Conservation (phyloP, 1,140 invertebrate species). For the Elysia chlorotica region DNA sequence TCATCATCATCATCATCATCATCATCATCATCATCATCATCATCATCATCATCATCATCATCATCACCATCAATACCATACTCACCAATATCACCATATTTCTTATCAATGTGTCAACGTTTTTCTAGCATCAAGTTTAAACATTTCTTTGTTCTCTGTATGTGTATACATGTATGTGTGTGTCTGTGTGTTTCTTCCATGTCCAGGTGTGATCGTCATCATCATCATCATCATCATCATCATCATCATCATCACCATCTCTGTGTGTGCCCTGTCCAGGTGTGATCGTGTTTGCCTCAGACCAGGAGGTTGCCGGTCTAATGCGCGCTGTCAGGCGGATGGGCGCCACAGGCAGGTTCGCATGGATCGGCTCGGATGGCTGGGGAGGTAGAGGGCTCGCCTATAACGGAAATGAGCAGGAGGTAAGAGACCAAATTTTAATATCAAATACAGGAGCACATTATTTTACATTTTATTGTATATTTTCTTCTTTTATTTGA, state of each 20-base stretch:
- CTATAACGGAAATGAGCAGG: slow-evolving; percentile 83
- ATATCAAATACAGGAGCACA: background rate
- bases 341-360: slow-evolving; percentile 88
- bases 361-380: slow-evolving; percentile 94
- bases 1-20: background rate
- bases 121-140: background rate
- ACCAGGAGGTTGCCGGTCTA: slow-evolving; percentile 92
- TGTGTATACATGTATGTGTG: slow-evolving; percentile 1
- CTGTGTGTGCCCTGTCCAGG: slow-evolving; percentile 65
- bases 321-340: slow-evolving; percentile 86
- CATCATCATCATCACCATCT: slow-evolving; percentile 5
- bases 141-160: background rate
- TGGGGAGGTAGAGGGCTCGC: slow-evolving; percentile 71
- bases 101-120: background rate
- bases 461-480: background rate
- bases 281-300: slow-evolving; percentile 93
- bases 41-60: background rate
- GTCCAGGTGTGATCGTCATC: background rate
- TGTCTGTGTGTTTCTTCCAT: background rate
- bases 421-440: slow-evolving; percentile 60
- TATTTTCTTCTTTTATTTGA: background rate
- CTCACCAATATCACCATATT: background rate
- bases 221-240: slow-evolving; percentile 8
- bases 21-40: background rate
- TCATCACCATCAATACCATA: no score